Percentiles rank a stretch among this genome's conserved stretches.
Conservation (phyloP, 2,797 vertebrate species). For the Thunnus albacares region DNA sequence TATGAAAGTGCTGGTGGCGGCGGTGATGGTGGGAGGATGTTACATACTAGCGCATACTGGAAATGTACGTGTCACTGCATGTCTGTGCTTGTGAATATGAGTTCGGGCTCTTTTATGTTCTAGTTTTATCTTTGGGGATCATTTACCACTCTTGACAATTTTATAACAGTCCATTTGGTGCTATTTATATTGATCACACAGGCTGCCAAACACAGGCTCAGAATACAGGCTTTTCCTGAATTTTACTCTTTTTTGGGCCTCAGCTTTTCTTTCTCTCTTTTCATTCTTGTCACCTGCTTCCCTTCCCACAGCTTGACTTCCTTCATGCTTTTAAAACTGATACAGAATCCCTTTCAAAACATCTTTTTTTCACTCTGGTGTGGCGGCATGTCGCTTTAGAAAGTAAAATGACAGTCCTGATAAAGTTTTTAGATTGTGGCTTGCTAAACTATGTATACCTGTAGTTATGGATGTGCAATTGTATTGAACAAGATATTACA, state of each 20-base stretch:
- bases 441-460: slow-evolving; percentile 16
- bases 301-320: slow-evolving; percentile 14
- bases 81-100: slow-evolving; percentile 44
- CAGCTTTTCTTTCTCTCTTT: slow-evolving; percentile 5
- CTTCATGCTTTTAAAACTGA: slow-evolving; percentile 10
- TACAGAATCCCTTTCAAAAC: neutral
- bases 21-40: neutral
- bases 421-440: neutral
- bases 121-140: slow-evolving; percentile 74
- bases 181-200: slow-evolving; percentile 79
- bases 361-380: neutral
- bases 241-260: slow-evolving; percentile 26
- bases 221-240: slow-evolving; percentile 66
- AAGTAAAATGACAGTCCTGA: neutral
- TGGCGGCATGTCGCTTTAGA: neutral
- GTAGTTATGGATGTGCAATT: slow-evolving; percentile 24
- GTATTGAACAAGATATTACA: slow-evolving; percentile 16
- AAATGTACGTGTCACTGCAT: slow-evolving; percentile 46
- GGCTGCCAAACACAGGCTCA: slow-evolving; percentile 67
- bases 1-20: slow-evolving; percentile 10
- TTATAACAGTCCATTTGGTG: slow-evolving; percentile 74
- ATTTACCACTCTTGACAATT: slow-evolving; percentile 77
- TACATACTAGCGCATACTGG: slow-evolving; percentile 18
- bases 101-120: slow-evolving; percentile 61
- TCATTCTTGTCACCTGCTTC: slow-evolving; percentile 1